These are phyloP conservation scores for Macquaria ambigua DNA, from an alignment of 2,113 vertebrate species.

Conservation along the genomic window DNA sequence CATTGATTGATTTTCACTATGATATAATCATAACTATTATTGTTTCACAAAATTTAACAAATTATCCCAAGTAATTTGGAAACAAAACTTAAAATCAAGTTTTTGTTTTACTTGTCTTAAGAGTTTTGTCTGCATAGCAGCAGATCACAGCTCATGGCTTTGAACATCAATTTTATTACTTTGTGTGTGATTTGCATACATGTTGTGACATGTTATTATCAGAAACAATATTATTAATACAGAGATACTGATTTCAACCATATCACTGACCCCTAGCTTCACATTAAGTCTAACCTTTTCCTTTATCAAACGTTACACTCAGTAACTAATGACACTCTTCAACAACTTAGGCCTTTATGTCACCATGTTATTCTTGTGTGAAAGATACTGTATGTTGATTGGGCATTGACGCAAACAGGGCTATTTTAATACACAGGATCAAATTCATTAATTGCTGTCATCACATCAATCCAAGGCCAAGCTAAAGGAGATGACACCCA, in stretches of 20 bases:
- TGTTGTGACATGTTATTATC: not conserved
- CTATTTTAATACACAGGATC: conserved; percentile 51
- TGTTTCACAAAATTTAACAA: not conserved
- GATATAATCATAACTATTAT: not conserved
- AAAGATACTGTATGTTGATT: conserved; percentile 6
- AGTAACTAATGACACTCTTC: conserved; percentile 11
- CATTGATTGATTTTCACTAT: not conserved
- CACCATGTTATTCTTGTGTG: conserved; percentile 17
- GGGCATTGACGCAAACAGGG: not conserved
- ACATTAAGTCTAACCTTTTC: not conserved
- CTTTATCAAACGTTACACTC: not conserved
- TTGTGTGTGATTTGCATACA: not conserved
- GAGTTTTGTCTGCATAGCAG: not conserved
- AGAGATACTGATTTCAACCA: not conserved
- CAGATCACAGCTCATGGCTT: not conserved
- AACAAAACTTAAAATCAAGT: not conserved
- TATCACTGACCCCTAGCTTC: not conserved
- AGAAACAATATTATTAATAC: not conserved
- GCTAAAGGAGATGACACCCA: conserved; percentile 30
- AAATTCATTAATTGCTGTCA: conserved; percentile 56
- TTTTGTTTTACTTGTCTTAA: not conserved
- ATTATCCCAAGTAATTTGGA: not conserved
- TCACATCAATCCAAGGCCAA: conserved; percentile 42
- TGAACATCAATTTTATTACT: not conserved
- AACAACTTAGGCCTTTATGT: conserved; percentile 9